These are phyloP conservation scores for Knipowitschia caucasica DNA, from an alignment of 2,797 vertebrate species.

Conservation along the genomic window DNA sequence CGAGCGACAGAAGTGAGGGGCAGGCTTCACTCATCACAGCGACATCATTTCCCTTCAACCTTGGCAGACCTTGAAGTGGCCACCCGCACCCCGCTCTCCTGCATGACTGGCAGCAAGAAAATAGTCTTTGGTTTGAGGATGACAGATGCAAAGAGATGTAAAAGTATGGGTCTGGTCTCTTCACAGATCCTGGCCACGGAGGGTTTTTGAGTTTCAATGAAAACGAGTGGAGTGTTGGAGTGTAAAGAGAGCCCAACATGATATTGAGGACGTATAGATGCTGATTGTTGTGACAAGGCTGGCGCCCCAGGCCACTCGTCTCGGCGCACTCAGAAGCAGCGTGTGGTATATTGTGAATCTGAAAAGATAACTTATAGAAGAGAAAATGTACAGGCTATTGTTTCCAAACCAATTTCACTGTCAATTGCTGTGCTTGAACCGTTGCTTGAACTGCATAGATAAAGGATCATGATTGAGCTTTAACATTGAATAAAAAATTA, in stretches of 20 bases:
- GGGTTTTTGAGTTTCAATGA: constrained; percentile 16
- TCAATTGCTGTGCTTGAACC: too few species aligned
- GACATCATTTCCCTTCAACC: constrained; percentile 49
- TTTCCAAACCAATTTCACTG: too few species aligned
- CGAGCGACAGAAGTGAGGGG: constrained; percentile 20
- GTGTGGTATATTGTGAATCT: too few species aligned
- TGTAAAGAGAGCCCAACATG: constrained; percentile 9
- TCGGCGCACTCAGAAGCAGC: not conserved
- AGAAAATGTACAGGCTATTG: too few species aligned
- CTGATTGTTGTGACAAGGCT: constrained; percentile 8
- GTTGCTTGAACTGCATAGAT: too few species aligned
- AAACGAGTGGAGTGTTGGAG: constrained; percentile 5
- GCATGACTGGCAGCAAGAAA: constrained; percentile 57
- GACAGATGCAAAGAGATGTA: constrained; percentile 34
- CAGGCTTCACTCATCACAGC: constrained; percentile 25
- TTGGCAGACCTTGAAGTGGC: constrained; percentile 53
- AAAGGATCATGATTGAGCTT: too few species aligned
- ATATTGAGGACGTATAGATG: not conserved
- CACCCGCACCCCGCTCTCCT: not conserved
- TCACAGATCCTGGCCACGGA: constrained; percentile 21
- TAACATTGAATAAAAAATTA: too few species aligned
- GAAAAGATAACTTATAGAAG: too few species aligned
- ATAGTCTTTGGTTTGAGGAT: constrained; percentile 44
- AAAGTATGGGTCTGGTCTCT: constrained; percentile 36
- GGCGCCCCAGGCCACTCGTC: not conserved